Base-by-base conservation (phyloP, 2,888 invertebrate species). In the Dysmachus trigonus region DNA sequence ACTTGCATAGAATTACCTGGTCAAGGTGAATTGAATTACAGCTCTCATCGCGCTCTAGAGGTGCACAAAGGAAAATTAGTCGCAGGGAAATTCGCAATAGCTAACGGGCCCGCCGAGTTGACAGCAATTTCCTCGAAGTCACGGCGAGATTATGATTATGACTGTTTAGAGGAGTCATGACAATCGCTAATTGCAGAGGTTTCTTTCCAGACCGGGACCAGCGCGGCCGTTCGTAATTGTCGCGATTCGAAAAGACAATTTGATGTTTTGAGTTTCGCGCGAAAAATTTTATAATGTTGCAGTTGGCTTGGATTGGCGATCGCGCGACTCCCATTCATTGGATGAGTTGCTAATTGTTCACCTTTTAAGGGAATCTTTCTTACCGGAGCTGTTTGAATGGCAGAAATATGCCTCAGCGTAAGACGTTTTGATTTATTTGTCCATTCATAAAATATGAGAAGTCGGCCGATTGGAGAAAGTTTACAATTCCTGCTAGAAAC, bases 1-100 rank as follows among this genome's bases (percentile, higher is more conserved):
- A 72, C 83, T 72, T 72, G 72, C 38, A 83, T 83, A 33, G 72
- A 71, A 72, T 83, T 83, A 82, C 83, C 72, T 83, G 83, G 83
- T 72, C 83, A 83, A 83, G 72, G 72, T 83, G 83, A 47, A 72
- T 83, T 83, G 18, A 83, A 38, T 83, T 83, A 83, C 83, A 72
- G 4, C 13, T 27, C 77, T 47, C 22, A 38, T 77, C 30, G 47
- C 27, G 27, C 27, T 77, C 47, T 27, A 30, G 77, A 73, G 18
- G 73, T n/a, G 73, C 73, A 73, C 18, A 73, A 73, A 73, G 30
- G 33, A 33, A 31, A 73, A 62, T 62, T 62, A 62, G 10, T 22
- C 22, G 62, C 27, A 62, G 62, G 62, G 27, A 62, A 62, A 62
- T 62, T 62, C 22, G 62, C 62, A 62, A 62, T 62, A 22, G 22